Evolutionary conservation across 2,888 invertebrate species (phyloP), one percentile per base, ranked within the genome.

Genomic region (Xanthorhoe designata): DNA sequence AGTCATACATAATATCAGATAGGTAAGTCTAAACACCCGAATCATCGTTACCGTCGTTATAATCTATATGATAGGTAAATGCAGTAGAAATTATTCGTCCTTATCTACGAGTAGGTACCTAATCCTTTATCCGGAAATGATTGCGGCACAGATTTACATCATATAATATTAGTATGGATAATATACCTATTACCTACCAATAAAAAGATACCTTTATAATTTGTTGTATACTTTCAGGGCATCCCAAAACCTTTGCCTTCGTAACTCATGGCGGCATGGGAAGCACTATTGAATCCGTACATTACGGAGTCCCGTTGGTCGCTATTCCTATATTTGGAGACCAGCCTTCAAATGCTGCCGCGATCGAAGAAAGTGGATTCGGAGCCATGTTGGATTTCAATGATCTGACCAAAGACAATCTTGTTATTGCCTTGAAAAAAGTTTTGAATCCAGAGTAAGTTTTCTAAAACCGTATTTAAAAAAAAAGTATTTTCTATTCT

Each of bases 291-390:
- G 95, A 95, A 81, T 94, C 94, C 0, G 91, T 95, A 35, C 94
- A 95, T 74, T 94, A 89, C 65, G 95, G 95, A 10, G 95, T 95
- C 3, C 95, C 95, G 7, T 87, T 94, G 66, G 79, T 95, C 6
- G 94, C 94, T 3, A 93, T 95, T 86, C 95, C 95, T 0, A 87
- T 95, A 62, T 84, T 88, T 42, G 95, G 95, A 8, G 95, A 95
- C 74, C 95, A 95, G 76, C 94, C 93, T 24, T 85, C 94, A 0
- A 95, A 95, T 76, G 94, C 95, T 1, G 92, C 91, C 32, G 90
- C 94, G 0, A 78, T 95, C 0, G 93, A 94, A 79, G 94, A 94
- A 61, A 91, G 90, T 54, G 95, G 95, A 0, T 87, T 94, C 0
- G 95, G 95, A 35, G 90, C 90, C 0, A 80, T 82, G 54, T 67